Percentiles rank a stretch among this genome's conserved stretches.
Conservation (phyloP, 2,113 vertebrate species). For the Pitta sordida region DNA sequence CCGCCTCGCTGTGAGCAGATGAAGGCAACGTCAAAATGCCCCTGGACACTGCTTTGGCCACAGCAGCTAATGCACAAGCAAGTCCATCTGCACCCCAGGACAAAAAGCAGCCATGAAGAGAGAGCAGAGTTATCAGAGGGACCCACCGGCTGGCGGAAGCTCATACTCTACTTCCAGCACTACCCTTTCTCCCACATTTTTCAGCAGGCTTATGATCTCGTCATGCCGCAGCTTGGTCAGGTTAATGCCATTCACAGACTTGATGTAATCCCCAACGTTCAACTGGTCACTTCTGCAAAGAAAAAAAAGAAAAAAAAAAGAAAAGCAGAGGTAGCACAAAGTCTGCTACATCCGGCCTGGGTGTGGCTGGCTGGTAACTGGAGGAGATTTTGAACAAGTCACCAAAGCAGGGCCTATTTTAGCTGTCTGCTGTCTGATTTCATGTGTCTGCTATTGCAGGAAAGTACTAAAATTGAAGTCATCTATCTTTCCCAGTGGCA, state of each 20-base stretch:
- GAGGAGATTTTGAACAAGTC: background rate
- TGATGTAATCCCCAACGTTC: conserved; percentile 94
- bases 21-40: background rate
- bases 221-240: conserved; percentile 91
- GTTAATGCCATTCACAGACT: conserved; percentile 94
- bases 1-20: background rate
- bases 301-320: background rate
- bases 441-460: background rate
- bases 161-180: conserved; percentile 97
- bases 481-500: background rate
- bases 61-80: background rate
- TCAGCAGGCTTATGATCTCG: conserved; percentile 95
- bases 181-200: conserved; percentile 94
- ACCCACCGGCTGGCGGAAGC: conserved; percentile 88
- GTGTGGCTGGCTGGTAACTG: background rate
- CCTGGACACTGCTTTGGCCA: background rate
- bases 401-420: background rate
- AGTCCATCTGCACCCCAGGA: background rate
- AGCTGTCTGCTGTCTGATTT: background rate
- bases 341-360: background rate
- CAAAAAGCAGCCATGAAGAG: background rate
- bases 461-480: background rate
- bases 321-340: background rate
- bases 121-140: background rate
- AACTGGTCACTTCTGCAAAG: conserved; percentile 90